Base-by-base conservation (phyloP, 2,888 invertebrate species). In the Aporophyla nigra region DNA sequence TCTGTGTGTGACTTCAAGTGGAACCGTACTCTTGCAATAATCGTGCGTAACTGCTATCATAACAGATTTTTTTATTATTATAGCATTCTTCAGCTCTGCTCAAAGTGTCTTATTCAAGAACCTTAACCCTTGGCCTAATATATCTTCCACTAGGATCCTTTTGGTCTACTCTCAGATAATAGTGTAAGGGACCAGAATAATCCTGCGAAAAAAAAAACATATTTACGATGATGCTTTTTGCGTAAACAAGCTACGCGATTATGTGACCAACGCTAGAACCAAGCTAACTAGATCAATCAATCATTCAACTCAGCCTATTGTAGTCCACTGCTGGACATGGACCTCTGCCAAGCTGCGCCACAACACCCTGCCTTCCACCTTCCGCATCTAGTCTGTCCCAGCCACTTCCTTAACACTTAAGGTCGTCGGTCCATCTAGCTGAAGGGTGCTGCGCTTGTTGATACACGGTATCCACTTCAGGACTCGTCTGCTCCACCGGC, bases 1-100 rank as follows among this genome's bases (percentile, higher is more conserved):
- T 76, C 83, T 85, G 85, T 85, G 65, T 65, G 68, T 76, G 83
- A 76, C 85, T 85, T 71, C 53, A 65, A 85, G 83, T 76, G 71
- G 70, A 49, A 68, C 66, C 61, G 54, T 58, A 76, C 27, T 63
- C 58, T 72, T 71, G 68, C 40, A 71, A 73, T 81, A 56, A 72
- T 85, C 58, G 61, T 84, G 71, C 61, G 82, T 71, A 59, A 71
- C 63, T 69, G 56, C 46, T 58, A 49, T n/a, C 46, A 27, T 69
- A 59, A 65, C 9, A 21, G 51, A 10, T 59, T 82, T 75, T 66
- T 76, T 63, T 67, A 27, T 69, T 66, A 16, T 65, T 65, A 65
- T 59, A 27, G 40, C 24, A 54, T 65, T 63, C 68, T 68, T 76
- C 53, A 69, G 49, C 56, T 68, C 54, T 81, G 24, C 46, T 61